Conservation (phyloP, 2,113 vertebrate species). For the Lampris incognitus region DNA sequence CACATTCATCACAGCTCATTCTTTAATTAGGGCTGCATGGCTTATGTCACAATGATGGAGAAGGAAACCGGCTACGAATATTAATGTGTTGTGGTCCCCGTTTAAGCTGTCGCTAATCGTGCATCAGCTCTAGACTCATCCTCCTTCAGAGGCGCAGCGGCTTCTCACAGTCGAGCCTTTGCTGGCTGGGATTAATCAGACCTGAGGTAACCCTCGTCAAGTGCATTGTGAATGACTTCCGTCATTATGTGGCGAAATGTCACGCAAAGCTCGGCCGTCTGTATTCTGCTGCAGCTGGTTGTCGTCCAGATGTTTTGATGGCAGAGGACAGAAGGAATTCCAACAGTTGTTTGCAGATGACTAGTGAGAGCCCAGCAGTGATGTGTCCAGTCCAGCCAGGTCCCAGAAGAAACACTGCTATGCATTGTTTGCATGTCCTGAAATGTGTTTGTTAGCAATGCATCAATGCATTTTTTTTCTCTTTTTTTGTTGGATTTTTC, state of each 20-base stretch:
- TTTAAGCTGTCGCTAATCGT: slow-evolving; percentile 11
- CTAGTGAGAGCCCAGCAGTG: neutral
- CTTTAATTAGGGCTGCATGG: slow-evolving; percentile 56
- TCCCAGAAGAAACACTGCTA: too few relatives aligned
- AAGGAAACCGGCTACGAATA: slow-evolving; percentile 34
- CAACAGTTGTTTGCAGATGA: neutral
- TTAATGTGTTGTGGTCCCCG: slow-evolving; percentile 14
- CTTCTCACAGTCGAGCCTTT: neutral
- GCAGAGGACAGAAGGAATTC: neutral
- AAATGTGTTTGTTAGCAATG: too few relatives aligned
- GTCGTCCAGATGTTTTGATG: neutral
- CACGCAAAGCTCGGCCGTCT: neutral
- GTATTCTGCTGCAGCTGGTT: neutral
- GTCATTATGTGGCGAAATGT: neutral
- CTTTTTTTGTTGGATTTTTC: too few relatives aligned
- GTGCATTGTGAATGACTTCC: too few relatives aligned
- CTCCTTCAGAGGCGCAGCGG: neutral
- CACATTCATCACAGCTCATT: slow-evolving; percentile 42
- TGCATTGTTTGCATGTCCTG: too few relatives aligned
- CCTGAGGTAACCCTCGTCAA: too few relatives aligned
- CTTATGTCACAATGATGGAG: slow-evolving; percentile 45
- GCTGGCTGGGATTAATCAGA: neutral
- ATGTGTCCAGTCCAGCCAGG: neutral
- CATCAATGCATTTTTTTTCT: too few relatives aligned
- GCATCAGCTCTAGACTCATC: slow-evolving; percentile 31